Evolutionary conservation across 2,888 invertebrate genomes (phyloP).

Genomic region (Protophormia terraenovae): DNA sequence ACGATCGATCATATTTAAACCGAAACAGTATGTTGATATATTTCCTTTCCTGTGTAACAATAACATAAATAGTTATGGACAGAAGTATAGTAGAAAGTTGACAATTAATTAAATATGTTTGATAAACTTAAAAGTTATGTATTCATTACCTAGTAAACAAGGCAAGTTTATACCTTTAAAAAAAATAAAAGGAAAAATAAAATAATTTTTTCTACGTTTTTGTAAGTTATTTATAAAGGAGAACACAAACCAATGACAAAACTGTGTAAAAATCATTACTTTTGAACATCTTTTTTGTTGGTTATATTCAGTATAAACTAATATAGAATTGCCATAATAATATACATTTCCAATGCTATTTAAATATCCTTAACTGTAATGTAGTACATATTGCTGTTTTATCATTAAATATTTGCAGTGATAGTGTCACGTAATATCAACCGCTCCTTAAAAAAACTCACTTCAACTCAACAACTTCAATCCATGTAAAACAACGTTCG

Average conservation of each 20-base stretch:
- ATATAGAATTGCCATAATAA: too few species aligned
- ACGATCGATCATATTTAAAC: constrained; percentile 37
- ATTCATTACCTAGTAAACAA: too few species aligned
- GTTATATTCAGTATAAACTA: too few species aligned
- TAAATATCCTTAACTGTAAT: background rate
- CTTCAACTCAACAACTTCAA: constrained; percentile 49
- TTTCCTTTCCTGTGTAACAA: background rate
- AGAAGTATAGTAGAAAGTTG: constrained; percentile 10
- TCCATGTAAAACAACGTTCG: constrained; percentile 1
- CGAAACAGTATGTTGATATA: constrained; percentile 27
- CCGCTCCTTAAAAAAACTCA: constrained; percentile 51
- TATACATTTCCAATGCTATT: background rate
- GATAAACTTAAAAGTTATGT: too few species aligned
- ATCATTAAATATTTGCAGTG: constrained; percentile 37
- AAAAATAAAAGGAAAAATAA: too few species aligned
- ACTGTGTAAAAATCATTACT: too few species aligned
- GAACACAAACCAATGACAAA: too few species aligned
- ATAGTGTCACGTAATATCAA: constrained; percentile 57
- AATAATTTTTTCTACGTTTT: too few species aligned
- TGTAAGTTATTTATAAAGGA: too few species aligned
- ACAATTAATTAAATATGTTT: too few species aligned
- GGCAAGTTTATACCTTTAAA: too few species aligned
- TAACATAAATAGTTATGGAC: background rate
- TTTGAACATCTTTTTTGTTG: too few species aligned
- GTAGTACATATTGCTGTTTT: background rate